These are phyloP conservation scores for Cnemophilus loriae DNA, from an alignment of 2,113 vertebrate species.

Conservation along the genomic window DNA sequence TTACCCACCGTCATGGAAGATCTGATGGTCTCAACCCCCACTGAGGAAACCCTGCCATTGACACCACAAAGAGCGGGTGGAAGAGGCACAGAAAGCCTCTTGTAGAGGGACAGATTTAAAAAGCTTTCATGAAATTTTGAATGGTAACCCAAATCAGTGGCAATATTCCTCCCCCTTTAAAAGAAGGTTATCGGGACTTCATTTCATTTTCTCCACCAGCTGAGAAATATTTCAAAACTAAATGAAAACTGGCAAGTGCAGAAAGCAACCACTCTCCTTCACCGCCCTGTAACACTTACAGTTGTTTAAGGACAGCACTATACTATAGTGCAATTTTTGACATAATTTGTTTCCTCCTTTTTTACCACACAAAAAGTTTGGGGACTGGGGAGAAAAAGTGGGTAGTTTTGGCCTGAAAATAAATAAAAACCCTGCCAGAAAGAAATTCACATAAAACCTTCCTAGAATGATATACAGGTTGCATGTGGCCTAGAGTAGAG, in stretches of 20 bases:
- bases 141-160: not conserved
- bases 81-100: not conserved
- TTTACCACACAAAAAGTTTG: not conserved
- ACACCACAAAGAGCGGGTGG: fast-evolving
- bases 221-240: not conserved
- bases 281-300: not conserved
- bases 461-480: not conserved
- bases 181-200: not conserved
- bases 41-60: not conserved
- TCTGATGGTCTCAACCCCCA: not conserved
- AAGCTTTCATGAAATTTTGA: not conserved
- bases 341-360: not conserved
- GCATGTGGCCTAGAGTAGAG: not conserved
- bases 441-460: not conserved
- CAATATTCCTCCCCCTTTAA: not conserved
- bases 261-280: not conserved
- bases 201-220: not conserved
- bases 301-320: not conserved
- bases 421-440: not conserved
- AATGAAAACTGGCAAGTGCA: not conserved
- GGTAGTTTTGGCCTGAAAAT: not conserved
- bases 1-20: not conserved
- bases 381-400: not conserved
- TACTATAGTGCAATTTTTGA: not conserved
- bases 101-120: not conserved